phyloP scores from a whole-genome alignment of 2,888 invertebrate genomes.

The Campaea margaritaria region DNA sequence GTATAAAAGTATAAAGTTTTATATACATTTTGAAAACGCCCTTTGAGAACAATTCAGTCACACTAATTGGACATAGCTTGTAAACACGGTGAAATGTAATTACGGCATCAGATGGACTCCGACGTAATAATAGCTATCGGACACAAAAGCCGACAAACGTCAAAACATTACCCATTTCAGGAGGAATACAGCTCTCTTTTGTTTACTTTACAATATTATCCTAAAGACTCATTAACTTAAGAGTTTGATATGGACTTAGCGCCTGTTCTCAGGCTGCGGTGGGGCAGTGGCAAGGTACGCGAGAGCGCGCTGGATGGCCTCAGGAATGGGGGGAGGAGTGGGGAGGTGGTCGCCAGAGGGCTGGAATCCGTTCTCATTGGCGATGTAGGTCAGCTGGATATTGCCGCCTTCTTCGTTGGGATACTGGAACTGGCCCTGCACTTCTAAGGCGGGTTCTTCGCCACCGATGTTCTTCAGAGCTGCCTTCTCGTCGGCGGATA shows the following conservation, averaged over 20 bases:
- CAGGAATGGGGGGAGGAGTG: constrained; percentile 89
- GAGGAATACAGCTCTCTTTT: not conserved
- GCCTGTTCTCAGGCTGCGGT: constrained; percentile 71
- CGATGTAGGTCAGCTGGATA: constrained; percentile 86
- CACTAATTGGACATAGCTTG: too few relatives aligned
- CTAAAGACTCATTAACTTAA: constrained; percentile 29
- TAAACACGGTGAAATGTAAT: too few relatives aligned
- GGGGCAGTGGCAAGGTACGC: constrained; percentile 88
- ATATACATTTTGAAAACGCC: not conserved
- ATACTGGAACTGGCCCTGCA: constrained; percentile 87
- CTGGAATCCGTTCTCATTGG: constrained; percentile 89
- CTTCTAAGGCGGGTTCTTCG: constrained; percentile 81
- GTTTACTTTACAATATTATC: not conserved
- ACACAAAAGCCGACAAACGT: too few relatives aligned
- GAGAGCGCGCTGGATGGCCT: constrained; percentile 87
- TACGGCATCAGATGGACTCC: too few relatives aligned
- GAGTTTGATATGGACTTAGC: constrained; percentile 37
- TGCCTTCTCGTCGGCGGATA: constrained; percentile 84
- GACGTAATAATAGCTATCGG: too few relatives aligned
- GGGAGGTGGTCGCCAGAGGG: constrained; percentile 87
- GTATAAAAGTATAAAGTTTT: constrained; percentile 26
- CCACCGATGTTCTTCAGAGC: constrained; percentile 82
- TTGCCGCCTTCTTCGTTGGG: constrained; percentile 86
- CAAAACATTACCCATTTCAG: not conserved
- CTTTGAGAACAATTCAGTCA: not conserved